phyloP scores from a whole-genome alignment of 2,797 vertebrate species.

The Euthynnus affinis region DNA sequence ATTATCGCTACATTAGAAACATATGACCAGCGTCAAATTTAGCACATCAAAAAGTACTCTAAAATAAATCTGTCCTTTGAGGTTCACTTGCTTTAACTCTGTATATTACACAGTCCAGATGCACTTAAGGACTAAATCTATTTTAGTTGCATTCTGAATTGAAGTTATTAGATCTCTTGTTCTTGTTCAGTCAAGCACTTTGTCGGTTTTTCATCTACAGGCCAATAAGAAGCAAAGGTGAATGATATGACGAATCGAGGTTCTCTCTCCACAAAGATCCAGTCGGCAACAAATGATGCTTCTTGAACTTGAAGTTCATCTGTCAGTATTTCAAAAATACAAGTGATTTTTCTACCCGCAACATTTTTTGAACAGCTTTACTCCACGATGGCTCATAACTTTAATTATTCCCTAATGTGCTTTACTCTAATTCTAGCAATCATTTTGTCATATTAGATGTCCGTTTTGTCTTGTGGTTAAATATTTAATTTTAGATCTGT shows the following conservation, averaged over 20 bases:
- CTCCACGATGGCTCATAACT: slow-evolving; percentile 24
- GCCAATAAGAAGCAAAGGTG: slow-evolving; percentile 10
- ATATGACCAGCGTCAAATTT: slow-evolving; percentile 35
- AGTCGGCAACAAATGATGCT: slow-evolving; percentile 1
- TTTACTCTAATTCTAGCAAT: slow-evolving; percentile 39
- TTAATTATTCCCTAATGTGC: slow-evolving; percentile 45
- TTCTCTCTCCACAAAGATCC: slow-evolving; percentile 2
- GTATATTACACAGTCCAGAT: slow-evolving; percentile 4
- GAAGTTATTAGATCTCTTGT: slow-evolving; percentile 31
- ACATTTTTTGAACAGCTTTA: slow-evolving; percentile 5
- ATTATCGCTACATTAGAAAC: slow-evolving; percentile 45
- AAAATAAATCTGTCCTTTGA: slow-evolving; percentile 38
- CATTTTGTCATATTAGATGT: slow-evolving; percentile 47
- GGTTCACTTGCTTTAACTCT: slow-evolving; percentile 28
- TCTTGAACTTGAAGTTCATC: slow-evolving; percentile 6
- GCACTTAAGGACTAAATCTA: slow-evolving; percentile 11
- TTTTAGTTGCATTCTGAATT: slow-evolving; percentile 37
- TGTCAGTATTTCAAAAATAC: slow-evolving; percentile 27
- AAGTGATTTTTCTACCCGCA: slow-evolving; percentile 18
- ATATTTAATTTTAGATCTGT: slow-evolving; percentile 27
- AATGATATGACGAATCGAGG: slow-evolving; percentile 28
- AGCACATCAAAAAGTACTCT: slow-evolving; percentile 14
- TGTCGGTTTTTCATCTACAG: background rate
- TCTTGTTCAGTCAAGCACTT: slow-evolving; percentile 16
- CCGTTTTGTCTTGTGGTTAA: slow-evolving; percentile 17